Conservation (phyloP, 2,113 vertebrate species). For the Hymenochirus boettgeri region DNA sequence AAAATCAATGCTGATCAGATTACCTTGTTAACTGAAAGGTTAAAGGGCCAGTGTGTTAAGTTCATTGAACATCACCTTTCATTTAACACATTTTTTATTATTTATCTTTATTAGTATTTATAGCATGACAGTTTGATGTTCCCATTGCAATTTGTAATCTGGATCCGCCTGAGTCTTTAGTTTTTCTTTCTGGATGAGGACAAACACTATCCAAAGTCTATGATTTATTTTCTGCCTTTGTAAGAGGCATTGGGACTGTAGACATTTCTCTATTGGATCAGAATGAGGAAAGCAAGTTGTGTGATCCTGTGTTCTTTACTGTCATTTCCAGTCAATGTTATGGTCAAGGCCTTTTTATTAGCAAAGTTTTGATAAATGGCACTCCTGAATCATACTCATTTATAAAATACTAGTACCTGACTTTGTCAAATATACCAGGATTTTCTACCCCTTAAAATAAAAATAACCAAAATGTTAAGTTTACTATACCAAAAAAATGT, state of each 20-base stretch:
- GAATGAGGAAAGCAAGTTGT: conserved; percentile 11
- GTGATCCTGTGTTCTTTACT: conserved; percentile 27
- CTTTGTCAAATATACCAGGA: too few relatives aligned
- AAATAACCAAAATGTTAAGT: too few relatives aligned
- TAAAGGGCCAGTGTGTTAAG: conserved; percentile 75
- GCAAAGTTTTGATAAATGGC: neutral
- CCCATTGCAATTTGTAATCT: conserved; percentile 33
- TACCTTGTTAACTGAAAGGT: conserved; percentile 86
- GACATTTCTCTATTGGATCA: conserved; percentile 2
- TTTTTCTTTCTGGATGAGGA: conserved; percentile 10
- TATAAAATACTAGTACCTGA: too few relatives aligned
- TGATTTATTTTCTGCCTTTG: conserved; percentile 22
- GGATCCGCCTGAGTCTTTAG: conserved; percentile 15
- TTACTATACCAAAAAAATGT: too few relatives aligned
- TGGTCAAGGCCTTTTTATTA: conserved; percentile 17
- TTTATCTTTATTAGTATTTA: conserved; percentile 78
- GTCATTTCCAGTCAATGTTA: conserved; percentile 2
- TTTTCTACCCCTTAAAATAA: too few relatives aligned
- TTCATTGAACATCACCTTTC: conserved; percentile 80
- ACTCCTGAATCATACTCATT: too few relatives aligned
- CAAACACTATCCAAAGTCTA: conserved; percentile 29
- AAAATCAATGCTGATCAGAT: conserved; percentile 97
- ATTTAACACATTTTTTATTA: conserved; percentile 77
- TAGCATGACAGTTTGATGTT: conserved; percentile 36
- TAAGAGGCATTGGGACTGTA: neutral